phyloP scores from a whole-genome alignment of 1,140 invertebrate species.

The Musca domestica region DNA sequence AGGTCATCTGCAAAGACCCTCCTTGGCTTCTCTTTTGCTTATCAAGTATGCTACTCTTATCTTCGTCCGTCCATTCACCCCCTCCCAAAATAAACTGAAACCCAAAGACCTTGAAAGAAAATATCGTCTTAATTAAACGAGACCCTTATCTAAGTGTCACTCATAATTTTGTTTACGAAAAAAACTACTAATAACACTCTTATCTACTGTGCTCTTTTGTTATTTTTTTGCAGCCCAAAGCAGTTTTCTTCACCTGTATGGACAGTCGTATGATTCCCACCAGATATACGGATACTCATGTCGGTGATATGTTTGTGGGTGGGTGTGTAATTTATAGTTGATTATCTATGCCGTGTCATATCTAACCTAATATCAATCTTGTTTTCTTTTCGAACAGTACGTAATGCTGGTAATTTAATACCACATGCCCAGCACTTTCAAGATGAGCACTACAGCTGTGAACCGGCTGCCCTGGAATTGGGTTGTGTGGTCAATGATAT shows the following conservation, averaged over 20 bases:
- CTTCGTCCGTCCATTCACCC: too few species aligned
- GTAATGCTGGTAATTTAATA: conserved; percentile 92
- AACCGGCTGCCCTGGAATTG: conserved; percentile 91
- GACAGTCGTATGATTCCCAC: conserved; percentile 95
- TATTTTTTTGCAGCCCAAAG: conserved; percentile 76
- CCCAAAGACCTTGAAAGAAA: too few species aligned
- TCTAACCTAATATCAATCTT: not conserved
- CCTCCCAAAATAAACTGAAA: too few species aligned
- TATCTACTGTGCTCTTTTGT: not conserved
- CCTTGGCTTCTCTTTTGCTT: too few species aligned
- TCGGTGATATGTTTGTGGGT: conserved; percentile 97
- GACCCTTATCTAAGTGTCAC: too few species aligned
- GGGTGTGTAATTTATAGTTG: conserved; percentile 44
- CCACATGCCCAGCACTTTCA: conserved; percentile 86
- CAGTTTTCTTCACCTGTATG: conserved; percentile 96
- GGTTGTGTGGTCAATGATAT: conserved; percentile 93
- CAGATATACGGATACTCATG: conserved; percentile 89
- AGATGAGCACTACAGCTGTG: conserved; percentile 85
- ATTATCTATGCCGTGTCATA: not conserved
- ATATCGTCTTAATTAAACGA: too few species aligned
- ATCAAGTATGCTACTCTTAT: too few species aligned
- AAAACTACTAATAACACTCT: too few species aligned
- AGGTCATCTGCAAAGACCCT: too few species aligned
- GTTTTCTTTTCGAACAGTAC: conserved; percentile 60
- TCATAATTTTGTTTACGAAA: too few species aligned